A percentile compares a stretch with the other conserved stretches of the same genome.
These are phyloP conservation scores for Anser cygnoides DNA, from an alignment of 2,113 vertebrate genomes.

Conservation along the genomic window DNA sequence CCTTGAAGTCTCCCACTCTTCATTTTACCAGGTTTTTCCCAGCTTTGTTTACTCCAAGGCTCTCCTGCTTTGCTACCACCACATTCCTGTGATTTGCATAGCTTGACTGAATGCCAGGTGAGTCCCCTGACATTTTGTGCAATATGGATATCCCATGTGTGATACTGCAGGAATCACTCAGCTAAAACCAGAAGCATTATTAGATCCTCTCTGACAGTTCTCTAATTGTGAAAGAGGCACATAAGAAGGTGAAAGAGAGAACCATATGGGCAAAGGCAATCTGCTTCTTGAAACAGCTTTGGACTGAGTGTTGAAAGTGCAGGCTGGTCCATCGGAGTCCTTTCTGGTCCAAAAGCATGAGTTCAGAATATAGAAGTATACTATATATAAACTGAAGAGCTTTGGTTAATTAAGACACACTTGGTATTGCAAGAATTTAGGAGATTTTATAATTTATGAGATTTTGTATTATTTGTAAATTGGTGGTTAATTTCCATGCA, in stretches of 20 bases:
- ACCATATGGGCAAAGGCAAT: not conserved
- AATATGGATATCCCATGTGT: not conserved
- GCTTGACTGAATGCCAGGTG: not conserved
- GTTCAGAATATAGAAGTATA: not conserved
- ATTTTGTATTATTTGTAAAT: not conserved
- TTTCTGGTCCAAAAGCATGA: not conserved
- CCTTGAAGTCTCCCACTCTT: not conserved
- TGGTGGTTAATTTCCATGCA: not conserved
- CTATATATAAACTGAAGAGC: not conserved
- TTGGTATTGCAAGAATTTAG: not conserved
- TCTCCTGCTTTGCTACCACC: not conserved
- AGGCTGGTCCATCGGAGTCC: not conserved
- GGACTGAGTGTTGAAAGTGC: not conserved
- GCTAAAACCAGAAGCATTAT: not conserved
- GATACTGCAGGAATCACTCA: not conserved
- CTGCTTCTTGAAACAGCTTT: not conserved
- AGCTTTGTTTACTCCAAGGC: not conserved
- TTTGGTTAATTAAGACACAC: not conserved
- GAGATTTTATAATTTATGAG: not conserved
- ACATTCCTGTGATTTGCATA: not conserved
- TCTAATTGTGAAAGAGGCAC: not conserved
- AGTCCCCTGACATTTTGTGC: not conserved
- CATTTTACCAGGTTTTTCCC: not conserved
- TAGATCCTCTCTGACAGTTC: not conserved
- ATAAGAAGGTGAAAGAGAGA: not conserved